phyloP scores from a whole-genome alignment of 2,113 vertebrate species.

The Dipodomys spectabilis region DNA sequence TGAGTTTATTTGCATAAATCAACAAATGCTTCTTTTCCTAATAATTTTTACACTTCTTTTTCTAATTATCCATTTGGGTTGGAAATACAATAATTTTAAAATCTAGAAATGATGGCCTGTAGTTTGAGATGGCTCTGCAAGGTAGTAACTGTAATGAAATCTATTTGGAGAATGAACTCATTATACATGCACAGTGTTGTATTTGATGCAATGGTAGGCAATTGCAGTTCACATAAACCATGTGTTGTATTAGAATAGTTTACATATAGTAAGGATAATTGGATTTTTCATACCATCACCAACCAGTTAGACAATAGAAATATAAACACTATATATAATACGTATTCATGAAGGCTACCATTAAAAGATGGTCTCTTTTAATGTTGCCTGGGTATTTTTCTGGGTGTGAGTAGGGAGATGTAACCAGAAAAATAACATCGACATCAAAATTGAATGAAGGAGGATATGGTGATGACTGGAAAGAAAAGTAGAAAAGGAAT shows the following conservation, averaged over 20 bases:
- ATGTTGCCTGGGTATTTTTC: conserved; percentile 41
- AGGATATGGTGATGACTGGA: not conserved
- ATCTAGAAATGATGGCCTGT: not conserved
- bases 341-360: not conserved
- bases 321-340: conserved; percentile 37
- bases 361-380: conserved; percentile 41
- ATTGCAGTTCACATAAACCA: conserved; percentile 44
- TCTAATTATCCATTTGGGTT: not conserved
- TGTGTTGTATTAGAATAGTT: not conserved
- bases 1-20: not conserved
- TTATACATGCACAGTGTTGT: conserved; percentile 9
- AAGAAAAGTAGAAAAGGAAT: not conserved
- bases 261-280: conserved; percentile 36
- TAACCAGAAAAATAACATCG: conserved; percentile 38
- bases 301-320: conserved; percentile 6
- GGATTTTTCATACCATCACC: conserved; percentile 33
- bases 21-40: not conserved
- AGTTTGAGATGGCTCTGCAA: conserved; percentile 13
- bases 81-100: not conserved
- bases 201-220: conserved; percentile 42
- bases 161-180: conserved; percentile 22
- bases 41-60: not conserved
- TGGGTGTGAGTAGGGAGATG: not conserved
- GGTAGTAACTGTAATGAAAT: conserved; percentile 29
- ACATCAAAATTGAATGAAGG: conserved; percentile 22